phyloP scores from a whole-genome alignment of 2,113 vertebrate species.

The Hippoglossus stenolepis region DNA sequence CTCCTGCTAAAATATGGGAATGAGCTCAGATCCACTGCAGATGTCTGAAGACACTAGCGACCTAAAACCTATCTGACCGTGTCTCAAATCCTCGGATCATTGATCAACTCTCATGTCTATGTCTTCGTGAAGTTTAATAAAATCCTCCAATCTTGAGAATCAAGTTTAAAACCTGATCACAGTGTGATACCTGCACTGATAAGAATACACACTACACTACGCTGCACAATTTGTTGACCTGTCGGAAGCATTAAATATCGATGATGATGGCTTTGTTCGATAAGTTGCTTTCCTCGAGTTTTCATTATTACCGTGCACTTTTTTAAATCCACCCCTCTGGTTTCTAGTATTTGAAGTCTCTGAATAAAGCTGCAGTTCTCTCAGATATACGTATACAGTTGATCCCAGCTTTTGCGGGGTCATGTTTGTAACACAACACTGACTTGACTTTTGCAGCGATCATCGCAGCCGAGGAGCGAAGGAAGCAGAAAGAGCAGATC shows the following conservation, averaged over 20 bases:
- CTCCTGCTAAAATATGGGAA: neutral
- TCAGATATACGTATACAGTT: constrained; percentile 11
- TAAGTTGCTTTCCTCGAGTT: neutral
- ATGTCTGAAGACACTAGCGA: neutral
- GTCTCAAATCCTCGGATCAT: neutral
- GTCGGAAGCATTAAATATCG: neutral
- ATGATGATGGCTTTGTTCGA: neutral
- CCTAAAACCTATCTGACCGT: neutral
- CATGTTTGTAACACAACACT: constrained; percentile 36
- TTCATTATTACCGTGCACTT: neutral
- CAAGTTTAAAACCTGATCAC: neutral
- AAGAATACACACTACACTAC: neutral
- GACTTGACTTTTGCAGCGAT: constrained; percentile 87
- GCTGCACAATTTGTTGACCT: neutral
- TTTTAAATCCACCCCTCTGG: neutral
- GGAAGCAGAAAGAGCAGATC: constrained; percentile 98
- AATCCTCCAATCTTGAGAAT: no score
- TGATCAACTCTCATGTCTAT: neutral
- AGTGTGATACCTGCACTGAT: neutral
- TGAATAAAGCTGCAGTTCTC: constrained; percentile 28
- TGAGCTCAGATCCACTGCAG: neutral
- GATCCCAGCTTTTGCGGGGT: constrained; percentile 19
- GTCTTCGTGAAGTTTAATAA: no score
- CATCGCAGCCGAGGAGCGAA: constrained; percentile 97
- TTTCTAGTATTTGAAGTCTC: neutral